Conservation (phyloP, 2,888 invertebrate species). For the Graphium colonna region DNA sequence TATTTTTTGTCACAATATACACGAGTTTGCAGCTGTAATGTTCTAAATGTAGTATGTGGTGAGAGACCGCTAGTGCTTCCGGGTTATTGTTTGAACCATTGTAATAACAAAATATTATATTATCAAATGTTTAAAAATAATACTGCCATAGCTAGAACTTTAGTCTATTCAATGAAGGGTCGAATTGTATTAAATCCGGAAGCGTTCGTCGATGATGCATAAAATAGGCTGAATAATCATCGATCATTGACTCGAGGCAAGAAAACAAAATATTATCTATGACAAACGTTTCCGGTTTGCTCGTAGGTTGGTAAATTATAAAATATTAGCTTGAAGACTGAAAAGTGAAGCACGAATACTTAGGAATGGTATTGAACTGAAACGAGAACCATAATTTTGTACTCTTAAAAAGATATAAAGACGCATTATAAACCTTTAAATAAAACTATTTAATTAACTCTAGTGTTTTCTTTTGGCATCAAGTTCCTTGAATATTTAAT, state of each 20-base stretch:
- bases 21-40: not conserved
- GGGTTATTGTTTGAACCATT: not conserved
- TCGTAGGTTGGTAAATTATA: not conserved
- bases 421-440: constrained; percentile 59
- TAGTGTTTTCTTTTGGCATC: too few relatives aligned
- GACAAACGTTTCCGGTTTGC: not conserved
- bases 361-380: constrained; percentile 40
- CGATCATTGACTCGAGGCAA: too few relatives aligned
- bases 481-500: too few relatives aligned
- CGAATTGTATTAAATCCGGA: not conserved
- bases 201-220: not conserved
- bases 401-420: constrained; percentile 41
- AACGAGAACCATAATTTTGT: constrained; percentile 46
- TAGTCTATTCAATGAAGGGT: not conserved
- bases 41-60: not conserved
- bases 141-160: constrained; percentile 5
- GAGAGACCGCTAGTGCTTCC: constrained; percentile 14
- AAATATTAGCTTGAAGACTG: constrained; percentile 32
- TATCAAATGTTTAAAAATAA: not conserved
- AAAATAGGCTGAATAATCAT: too few relatives aligned
- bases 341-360: constrained; percentile 26
- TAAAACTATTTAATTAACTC: constrained; percentile 54
- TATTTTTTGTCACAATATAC: not conserved
- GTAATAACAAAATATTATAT: constrained; percentile 3
- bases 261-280: not conserved